A percentile compares a stretch with the other conserved stretches of the same genome.
phyloP scores from a whole-genome alignment of 2,888 invertebrate genomes.

The Drosophila picticornis region DNA sequence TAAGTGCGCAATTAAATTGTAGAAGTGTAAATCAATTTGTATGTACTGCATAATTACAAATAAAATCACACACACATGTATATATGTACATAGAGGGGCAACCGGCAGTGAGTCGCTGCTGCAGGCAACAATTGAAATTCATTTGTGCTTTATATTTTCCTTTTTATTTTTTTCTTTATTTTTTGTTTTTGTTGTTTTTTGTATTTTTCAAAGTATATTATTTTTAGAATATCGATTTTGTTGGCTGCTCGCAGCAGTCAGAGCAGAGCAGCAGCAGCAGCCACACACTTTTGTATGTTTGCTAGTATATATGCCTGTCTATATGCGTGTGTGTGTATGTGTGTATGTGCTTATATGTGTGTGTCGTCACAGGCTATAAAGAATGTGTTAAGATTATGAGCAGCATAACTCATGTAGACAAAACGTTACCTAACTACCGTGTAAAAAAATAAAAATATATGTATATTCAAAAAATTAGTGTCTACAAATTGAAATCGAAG shows the following conservation, averaged over 20 bases:
- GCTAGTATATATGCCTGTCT: conserved; percentile 25
- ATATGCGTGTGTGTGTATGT: conserved; percentile 38
- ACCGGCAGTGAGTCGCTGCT: conserved; percentile 40
- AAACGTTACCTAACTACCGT: conserved; percentile 74
- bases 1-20: conserved; percentile 67
- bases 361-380: conserved; percentile 58
- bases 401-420: conserved; percentile 68
- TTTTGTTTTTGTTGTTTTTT: conserved; percentile 30
- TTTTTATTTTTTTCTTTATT: conserved; percentile 57
- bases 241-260: conserved; percentile 68
- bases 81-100: conserved; percentile 24
- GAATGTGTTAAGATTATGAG: conserved; percentile 79
- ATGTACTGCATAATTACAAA: conserved; percentile 20
- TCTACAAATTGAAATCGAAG: conserved; percentile 41
- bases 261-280: conserved; percentile 48
- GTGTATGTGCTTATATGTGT: conserved; percentile 38
- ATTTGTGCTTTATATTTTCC: conserved; percentile 60
- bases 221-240: conserved; percentile 83
- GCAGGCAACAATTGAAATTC: conserved; percentile 70
- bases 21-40: conserved; percentile 60
- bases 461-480: conserved; percentile 10
- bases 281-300: conserved; percentile 35
- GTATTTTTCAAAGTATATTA: conserved; percentile 80
- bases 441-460: conserved; percentile 47
- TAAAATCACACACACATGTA: conserved; percentile 8